phyloP scores from a whole-genome alignment of 2,797 vertebrate species.

The Myiotriccus ornatus region DNA sequence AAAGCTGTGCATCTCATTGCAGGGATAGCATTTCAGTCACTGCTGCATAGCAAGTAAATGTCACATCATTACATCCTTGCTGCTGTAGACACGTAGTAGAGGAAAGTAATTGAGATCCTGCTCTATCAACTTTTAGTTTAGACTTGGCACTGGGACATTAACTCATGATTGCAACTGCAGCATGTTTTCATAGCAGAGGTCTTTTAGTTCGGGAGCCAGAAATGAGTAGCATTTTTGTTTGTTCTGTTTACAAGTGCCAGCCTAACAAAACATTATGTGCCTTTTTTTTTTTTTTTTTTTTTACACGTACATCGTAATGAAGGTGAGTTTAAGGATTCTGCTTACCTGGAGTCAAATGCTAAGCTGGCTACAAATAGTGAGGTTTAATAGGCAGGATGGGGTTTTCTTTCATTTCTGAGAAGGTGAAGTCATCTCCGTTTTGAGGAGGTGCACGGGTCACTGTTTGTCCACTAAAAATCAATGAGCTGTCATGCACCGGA shows the following conservation, averaged over 20 bases:
- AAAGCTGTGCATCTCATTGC: background rate
- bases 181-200: background rate
- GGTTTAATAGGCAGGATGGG: background rate
- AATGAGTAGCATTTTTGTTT: background rate
- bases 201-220: background rate
- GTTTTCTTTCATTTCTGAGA: background rate
- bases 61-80: background rate
- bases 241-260: background rate
- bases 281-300: background rate
- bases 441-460: background rate
- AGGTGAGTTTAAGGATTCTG: background rate
- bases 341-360: background rate
- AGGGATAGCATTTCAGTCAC: background rate
- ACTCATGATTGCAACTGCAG: background rate
- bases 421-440: background rate
- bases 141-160: background rate
- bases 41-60: background rate
- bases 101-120: background rate
- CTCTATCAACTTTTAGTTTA: background rate
- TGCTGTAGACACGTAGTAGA: background rate
- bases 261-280: background rate
- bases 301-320: fast-evolving
- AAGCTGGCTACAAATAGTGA: background rate
- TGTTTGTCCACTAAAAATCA: background rate
- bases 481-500: background rate